Conservation (phyloP, 1,140 invertebrate genomes). For the Brachionus calyciflorus region DNA sequence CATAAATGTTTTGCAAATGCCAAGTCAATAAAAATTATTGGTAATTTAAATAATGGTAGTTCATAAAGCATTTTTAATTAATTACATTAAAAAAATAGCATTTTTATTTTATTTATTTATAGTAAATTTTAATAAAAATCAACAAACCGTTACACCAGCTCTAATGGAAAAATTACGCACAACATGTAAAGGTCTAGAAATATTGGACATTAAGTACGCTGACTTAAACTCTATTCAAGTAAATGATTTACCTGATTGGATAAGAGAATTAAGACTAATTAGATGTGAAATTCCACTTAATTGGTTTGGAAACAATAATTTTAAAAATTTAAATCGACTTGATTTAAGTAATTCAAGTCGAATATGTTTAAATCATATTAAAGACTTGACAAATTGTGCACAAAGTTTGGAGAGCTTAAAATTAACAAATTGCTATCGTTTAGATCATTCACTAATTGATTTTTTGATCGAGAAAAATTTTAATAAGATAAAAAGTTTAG, state of each 20-base stretch:
- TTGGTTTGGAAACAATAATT: neutral
- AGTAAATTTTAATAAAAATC: constrained; percentile 9
- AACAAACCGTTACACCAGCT: neutral
- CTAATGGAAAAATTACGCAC: constrained; percentile 4
- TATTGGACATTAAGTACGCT: neutral
- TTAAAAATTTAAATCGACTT: neutral
- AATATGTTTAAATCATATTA: constrained; percentile 2
- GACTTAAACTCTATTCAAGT: neutral
- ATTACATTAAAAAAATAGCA: no score
- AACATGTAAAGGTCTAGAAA: neutral
- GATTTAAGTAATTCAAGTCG: constrained; percentile 9
- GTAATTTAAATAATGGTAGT: constrained; percentile 19
- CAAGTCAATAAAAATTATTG: neutral
- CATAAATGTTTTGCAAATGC: neutral
- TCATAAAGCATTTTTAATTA: no score
- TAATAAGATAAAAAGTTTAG: constrained; percentile 11
- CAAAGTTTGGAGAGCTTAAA: neutral
- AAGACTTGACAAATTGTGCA: neutral
- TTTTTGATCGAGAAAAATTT: neutral
- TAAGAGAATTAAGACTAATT: neutral
- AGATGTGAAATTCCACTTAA: neutral
- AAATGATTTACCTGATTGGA: neutral
- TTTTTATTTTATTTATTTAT: no score
- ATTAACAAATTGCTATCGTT: neutral
- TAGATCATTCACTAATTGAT: neutral